Percentiles rank a stretch among this genome's conserved stretches.
phyloP scores from a whole-genome alignment of 2,113 vertebrate genomes.

The Corvus cornix region DNA sequence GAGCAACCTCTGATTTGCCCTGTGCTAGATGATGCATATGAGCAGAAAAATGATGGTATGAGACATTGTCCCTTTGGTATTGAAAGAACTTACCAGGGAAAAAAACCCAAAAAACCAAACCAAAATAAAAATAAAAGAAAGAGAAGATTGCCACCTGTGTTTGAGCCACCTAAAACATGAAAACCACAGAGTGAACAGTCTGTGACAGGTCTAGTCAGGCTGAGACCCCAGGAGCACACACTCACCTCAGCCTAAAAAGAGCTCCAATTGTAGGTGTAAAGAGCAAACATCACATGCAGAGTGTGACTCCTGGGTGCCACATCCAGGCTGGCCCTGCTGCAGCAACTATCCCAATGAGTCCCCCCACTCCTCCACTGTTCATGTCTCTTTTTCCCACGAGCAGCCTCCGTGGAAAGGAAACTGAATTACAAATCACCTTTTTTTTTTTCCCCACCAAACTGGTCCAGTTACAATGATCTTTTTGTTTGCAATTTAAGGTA shows the following conservation, averaged over 20 bases:
- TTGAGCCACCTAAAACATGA: not conserved
- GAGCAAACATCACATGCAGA: not conserved
- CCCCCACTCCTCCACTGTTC: not conserved
- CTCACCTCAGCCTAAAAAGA: not conserved
- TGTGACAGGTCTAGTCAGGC: not conserved
- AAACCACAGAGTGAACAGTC: not conserved
- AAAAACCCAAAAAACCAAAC: not conserved
- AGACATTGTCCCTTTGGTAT: not conserved
- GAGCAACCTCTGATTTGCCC: not conserved
- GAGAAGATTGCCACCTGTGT: not conserved
- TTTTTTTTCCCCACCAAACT: not conserved
- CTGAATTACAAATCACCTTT: not conserved
- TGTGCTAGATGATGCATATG: not conserved
- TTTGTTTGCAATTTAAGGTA: not conserved
- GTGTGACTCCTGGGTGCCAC: not conserved
- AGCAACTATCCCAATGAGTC: not conserved
- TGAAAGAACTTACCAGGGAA: not conserved
- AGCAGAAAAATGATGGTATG: not conserved
- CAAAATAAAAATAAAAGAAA: not conserved
- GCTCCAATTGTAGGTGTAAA: not conserved
- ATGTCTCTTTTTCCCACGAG: accelerated
- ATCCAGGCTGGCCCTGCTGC: not conserved
- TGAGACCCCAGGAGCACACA: not conserved
- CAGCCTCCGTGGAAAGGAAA: not conserved
- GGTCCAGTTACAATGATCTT: not conserved